Evolutionary conservation across 2,888 invertebrate species (phyloP).

Genomic region (Arenicola marina): DNA sequence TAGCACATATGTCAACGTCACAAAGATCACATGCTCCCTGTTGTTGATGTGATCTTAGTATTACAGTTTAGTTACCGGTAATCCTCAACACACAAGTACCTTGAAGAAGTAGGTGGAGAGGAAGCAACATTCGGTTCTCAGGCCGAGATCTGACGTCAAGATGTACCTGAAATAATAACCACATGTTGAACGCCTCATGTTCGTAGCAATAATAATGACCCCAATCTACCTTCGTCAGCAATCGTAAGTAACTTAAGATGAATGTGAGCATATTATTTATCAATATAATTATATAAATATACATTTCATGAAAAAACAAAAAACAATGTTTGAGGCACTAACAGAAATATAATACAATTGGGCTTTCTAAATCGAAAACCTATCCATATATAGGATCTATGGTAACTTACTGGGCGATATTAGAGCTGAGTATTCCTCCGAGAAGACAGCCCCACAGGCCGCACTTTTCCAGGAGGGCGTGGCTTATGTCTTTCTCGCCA

Average conservation of each 20-base stretch:
- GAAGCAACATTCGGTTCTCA: conserved; percentile 57
- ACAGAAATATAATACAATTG: no score
- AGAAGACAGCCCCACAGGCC: conserved; percentile 60
- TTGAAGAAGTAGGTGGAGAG: conserved; percentile 58
- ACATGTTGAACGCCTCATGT: background rate
- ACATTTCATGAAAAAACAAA: background rate
- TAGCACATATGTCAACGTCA: no score
- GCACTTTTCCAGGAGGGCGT: conserved; percentile 48
- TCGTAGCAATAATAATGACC: no score
- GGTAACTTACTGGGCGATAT: conserved; percentile 57
- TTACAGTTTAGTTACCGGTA: no score
- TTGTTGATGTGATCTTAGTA: no score
- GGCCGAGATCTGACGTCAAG: conserved; percentile 54
- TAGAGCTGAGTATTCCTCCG: conserved; percentile 54
- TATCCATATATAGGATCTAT: background rate
- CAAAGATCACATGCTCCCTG: no score
- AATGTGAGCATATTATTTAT: no score
- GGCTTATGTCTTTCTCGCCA: conserved; percentile 40
- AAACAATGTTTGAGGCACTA: no score
- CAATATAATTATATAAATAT: background rate
- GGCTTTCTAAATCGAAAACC: no score
- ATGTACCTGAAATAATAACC: conserved; percentile 46
- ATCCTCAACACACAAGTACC: no score
- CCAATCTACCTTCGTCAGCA: no score
- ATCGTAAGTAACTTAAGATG: no score